Base-by-base conservation (phyloP, 2,888 invertebrate species). In the Aspidapion aeneum region DNA sequence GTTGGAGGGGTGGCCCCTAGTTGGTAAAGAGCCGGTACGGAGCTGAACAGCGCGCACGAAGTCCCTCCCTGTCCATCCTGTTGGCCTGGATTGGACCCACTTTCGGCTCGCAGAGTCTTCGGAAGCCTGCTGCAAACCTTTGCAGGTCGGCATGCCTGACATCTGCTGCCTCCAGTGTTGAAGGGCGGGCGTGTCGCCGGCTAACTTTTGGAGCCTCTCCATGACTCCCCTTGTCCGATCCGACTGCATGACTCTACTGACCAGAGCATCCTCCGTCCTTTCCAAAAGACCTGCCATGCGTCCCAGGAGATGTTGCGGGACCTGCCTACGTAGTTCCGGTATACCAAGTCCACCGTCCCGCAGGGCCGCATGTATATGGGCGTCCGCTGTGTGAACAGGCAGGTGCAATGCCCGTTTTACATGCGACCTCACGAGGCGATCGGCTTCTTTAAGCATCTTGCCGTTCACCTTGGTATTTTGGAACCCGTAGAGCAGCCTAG, bases 331-430 rank as follows among this genome's bases (percentile, higher is more conserved):
- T 1, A 74, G 62, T 19, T 71, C 63, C 19, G 63, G 57, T 1
- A 75, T 55, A 2, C 74, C 74, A 17, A 74, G 64, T 0, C 72
- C 72, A 1, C 73, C 74, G 51, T 72, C 73, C 48, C 62, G n/a
- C 54, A 66, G 16, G 55, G 63, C 67, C 22, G 66, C 72, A 65
- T 66, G 73, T 62, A 70, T 67, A 65, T 58, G 72, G 70, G 71
- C 75, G 74, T 69, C 72, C 65, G 69, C 73, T 68, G 62, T 75
- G 71, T 68, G 74, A 1, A 80, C 79, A 78, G 81, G 77, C 79
- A 84, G 81, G 80, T 83, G 83, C 80, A 83, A 80, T 72, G 78
- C 77, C 9, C 56, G 19, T 55, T 70, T 63, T 7, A 68, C 62
- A 16, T 64, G 16, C 35, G 62, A 22, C 1, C 62, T 59, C 7